Conservation (phyloP, 2,797 vertebrate species). For the Tokudaia muenninki region DNA sequence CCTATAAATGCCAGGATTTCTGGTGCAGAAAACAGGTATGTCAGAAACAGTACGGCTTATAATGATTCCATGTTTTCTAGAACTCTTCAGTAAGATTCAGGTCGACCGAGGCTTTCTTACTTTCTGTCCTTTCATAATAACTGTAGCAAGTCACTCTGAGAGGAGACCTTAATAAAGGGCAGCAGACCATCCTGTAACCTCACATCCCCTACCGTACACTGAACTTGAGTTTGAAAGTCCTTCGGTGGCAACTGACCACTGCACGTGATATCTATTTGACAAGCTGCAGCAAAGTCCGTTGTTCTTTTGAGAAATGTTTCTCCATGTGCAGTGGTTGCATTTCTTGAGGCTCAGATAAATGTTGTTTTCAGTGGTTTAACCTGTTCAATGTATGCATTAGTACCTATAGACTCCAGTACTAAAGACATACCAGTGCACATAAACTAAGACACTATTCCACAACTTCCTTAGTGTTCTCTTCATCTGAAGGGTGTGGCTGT, state of each 20-base stretch:
- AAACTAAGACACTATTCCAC: conserved; percentile 93
- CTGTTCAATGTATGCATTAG: conserved; percentile 58
- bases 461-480: conserved; percentile 91
- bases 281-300: conserved; percentile 94
- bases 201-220: conserved; percentile 90
- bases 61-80: conserved; percentile 43
- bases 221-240: conserved; percentile 93
- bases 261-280: conserved; percentile 96
- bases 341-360: conserved; percentile 95
- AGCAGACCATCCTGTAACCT: conserved; percentile 96
- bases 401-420: conserved; percentile 95
- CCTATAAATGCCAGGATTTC: conserved; percentile 73
- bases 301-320: conserved; percentile 97
- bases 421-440: conserved; percentile 94
- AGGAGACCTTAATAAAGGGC: conserved; percentile 95
- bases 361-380: conserved; percentile 95
- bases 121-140: conserved; percentile 65
- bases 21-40: conserved; percentile 70
- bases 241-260: conserved; percentile 93
- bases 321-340: conserved; percentile 95
- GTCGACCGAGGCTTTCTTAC: conserved; percentile 67
- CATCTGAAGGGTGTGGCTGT: conserved; percentile 85
- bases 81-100: conserved; percentile 84
- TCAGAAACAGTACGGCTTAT: conserved; percentile 72
- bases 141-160: conserved; percentile 81